Conservation (phyloP, 2,888 invertebrate genomes). For the Bombylius major region DNA sequence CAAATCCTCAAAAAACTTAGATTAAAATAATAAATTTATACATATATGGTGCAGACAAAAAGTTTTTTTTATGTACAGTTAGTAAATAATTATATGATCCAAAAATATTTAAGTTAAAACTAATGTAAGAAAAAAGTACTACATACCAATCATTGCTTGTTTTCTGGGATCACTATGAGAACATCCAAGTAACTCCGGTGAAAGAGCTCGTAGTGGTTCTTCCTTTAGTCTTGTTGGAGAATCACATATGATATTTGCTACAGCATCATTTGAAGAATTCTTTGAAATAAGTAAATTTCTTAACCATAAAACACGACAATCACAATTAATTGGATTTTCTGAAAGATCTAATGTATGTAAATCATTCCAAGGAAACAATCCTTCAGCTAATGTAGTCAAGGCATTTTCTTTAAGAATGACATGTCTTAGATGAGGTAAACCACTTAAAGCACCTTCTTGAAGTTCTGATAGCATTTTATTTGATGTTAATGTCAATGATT, state of each 20-base stretch:
- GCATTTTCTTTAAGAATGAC: conserved; percentile 68
- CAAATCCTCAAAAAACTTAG: too few species aligned
- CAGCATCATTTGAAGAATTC: conserved; percentile 31
- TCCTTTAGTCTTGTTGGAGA: conserved; percentile 61
- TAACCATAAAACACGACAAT: conserved; percentile 70
- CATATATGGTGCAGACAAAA: too few species aligned
- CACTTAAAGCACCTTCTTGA: conserved; percentile 66
- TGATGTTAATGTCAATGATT: conserved; percentile 59
- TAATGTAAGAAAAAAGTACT: too few species aligned
- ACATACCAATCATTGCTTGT: conserved; percentile 58
- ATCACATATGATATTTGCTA: conserved; percentile 48
- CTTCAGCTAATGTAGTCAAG: conserved; percentile 61
- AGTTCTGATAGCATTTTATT: conserved; percentile 61
- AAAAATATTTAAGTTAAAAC: too few species aligned
- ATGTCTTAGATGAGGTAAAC: conserved; percentile 65
- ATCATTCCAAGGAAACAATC: conserved; percentile 66
- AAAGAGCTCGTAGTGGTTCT: conserved; percentile 51
- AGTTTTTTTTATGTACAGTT: too few species aligned
- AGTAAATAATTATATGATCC: too few species aligned
- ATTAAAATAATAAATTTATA: too few species aligned
- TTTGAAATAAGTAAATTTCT: conserved; percentile 47
- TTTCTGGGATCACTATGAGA: conserved; percentile 65
- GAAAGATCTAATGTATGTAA: conserved; percentile 62
- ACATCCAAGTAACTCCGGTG: conserved; percentile 69
- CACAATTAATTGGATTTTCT: conserved; percentile 71